Conservation (phyloP, 2,888 invertebrate species). For the Chrysolina haemoptera region DNA sequence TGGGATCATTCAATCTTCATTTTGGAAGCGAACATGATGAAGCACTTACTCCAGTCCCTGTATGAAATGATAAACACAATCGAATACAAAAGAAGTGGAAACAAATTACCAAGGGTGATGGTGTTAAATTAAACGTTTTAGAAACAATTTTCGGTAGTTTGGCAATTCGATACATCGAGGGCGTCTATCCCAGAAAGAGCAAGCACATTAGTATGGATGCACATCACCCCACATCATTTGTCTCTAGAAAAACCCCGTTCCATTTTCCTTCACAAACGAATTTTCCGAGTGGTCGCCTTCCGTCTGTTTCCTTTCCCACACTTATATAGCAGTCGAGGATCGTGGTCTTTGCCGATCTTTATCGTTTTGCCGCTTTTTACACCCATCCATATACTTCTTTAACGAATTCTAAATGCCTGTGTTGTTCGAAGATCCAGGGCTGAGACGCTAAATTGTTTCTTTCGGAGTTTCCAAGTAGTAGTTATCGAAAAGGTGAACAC, state of each 20-base stretch:
- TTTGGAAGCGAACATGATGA: no score
- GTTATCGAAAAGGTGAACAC: background rate
- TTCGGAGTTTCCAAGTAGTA: background rate
- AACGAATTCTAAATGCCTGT: conserved; percentile 49
- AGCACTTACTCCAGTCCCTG: no score
- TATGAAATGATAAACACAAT: background rate
- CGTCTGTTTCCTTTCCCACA: conserved; percentile 69
- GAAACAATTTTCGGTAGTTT: conserved; percentile 52
- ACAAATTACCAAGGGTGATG: conserved; percentile 49
- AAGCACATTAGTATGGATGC: conserved; percentile 54
- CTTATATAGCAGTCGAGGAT: conserved; percentile 65
- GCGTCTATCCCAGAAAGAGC: conserved; percentile 49
- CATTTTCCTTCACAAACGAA: conserved; percentile 71
- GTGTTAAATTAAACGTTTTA: conserved; percentile 52
- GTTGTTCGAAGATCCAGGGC: conserved; percentile 47
- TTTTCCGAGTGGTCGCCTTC: conserved; percentile 68
- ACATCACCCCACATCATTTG: conserved; percentile 70
- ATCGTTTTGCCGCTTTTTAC: conserved; percentile 61
- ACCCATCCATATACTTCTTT: conserved; percentile 58
- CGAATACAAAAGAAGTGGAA: conserved; percentile 32
- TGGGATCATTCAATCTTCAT: no score
- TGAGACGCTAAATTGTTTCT: conserved; percentile 36
- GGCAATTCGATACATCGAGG: conserved; percentile 45
- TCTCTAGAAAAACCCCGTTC: conserved; percentile 70
- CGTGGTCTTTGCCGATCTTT: conserved; percentile 60